Conservation (phyloP, 2,888 invertebrate species). For the Corythucha ciliata region DNA sequence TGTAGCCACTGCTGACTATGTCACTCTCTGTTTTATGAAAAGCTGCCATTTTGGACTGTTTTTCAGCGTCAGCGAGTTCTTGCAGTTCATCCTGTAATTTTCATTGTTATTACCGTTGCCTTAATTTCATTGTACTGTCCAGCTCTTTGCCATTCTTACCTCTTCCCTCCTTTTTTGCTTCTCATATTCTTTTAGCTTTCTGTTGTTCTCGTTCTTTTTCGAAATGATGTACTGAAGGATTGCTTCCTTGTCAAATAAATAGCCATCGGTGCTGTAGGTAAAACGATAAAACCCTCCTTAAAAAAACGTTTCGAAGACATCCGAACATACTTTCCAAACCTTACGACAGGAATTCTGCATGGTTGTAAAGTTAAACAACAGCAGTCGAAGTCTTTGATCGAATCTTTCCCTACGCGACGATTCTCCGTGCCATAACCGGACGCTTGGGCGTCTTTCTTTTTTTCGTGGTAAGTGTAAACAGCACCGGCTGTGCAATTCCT, state of each 20-base stretch:
- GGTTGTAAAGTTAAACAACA: conserved; percentile 95
- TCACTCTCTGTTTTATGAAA: conserved; percentile 77
- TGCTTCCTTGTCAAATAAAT: conserved; percentile 92
- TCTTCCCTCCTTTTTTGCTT: conserved; percentile 70
- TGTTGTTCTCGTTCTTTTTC: conserved; percentile 83
- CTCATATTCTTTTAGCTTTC: conserved; percentile 86
- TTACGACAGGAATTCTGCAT: conserved; percentile 84
- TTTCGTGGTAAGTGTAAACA: conserved; percentile 96
- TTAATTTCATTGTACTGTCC: background rate
- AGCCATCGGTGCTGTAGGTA: conserved; percentile 71
- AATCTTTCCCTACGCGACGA: conserved; percentile 86
- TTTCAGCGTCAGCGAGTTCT: conserved; percentile 62
- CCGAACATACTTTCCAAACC: conserved; percentile 55
- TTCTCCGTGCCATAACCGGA: conserved; percentile 87
- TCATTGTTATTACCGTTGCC: too few relatives aligned
- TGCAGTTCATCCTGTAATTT: conserved; percentile 46
- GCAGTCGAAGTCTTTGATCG: conserved; percentile 92
- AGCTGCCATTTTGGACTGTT: conserved; percentile 61
- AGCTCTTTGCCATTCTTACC: conserved; percentile 39
- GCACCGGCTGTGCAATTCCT: conserved; percentile 97
- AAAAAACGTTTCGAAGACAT: too few relatives aligned
- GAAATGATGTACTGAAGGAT: conserved; percentile 89
- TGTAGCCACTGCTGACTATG: conserved; percentile 51
- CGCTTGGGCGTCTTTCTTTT: conserved; percentile 86
- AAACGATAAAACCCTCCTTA: too few relatives aligned